A percentile compares a stretch with the other conserved stretches of the same genome.
phyloP scores from a whole-genome alignment of 2,797 vertebrate species.

The Pipistrellus pipistrellus region DNA sequence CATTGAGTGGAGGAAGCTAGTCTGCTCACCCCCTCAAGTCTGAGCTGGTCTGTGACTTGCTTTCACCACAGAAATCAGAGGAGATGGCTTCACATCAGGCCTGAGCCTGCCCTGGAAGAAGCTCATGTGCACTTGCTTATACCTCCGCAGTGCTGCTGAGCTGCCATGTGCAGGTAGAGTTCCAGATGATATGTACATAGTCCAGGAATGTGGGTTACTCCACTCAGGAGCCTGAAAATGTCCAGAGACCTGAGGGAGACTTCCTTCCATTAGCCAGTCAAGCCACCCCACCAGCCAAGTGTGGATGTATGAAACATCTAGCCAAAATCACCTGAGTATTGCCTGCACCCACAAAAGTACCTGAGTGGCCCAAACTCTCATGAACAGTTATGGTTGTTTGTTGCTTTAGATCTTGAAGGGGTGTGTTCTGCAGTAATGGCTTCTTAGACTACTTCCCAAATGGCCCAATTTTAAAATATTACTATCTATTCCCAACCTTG shows the following conservation, averaged over 20 bases:
- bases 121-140: not conserved
- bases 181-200: not conserved
- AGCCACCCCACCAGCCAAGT: not conserved
- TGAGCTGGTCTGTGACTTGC: not conserved
- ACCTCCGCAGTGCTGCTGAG: not conserved
- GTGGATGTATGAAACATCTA: not conserved
- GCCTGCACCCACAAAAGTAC: not conserved
- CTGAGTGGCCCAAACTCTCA: not conserved
- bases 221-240: not conserved
- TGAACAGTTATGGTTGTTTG: not conserved
- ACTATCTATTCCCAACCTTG: not conserved
- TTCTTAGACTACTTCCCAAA: not conserved
- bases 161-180: not conserved
- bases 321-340: not conserved
- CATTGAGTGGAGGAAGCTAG: not conserved
- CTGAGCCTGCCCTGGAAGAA: not conserved
- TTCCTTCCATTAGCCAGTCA: not conserved
- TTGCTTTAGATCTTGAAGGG: not conserved
- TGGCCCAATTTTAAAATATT: not conserved
- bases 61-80: not conserved
- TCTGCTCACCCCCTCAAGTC: not conserved
- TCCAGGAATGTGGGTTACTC: not conserved
- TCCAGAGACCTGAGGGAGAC: not conserved
- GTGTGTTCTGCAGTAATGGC: not conserved
- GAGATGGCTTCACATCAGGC: not conserved